Percentiles rank a stretch among this genome's conserved stretches.
phyloP scores from a whole-genome alignment of 2,797 vertebrate species.

The Lepus townsendii region DNA sequence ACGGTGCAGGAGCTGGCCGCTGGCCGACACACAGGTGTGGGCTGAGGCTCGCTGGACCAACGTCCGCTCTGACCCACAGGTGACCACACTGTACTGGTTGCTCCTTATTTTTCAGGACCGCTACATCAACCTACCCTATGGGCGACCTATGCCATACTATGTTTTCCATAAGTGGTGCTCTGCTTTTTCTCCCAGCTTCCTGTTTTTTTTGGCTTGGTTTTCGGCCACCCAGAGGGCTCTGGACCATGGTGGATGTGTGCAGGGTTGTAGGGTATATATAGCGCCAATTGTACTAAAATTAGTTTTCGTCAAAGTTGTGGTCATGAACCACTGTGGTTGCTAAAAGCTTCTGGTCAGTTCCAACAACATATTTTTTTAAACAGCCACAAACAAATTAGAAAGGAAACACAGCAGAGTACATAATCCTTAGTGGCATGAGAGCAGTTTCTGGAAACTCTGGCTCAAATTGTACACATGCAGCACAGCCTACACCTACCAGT shows the following conservation, averaged over 20 bases:
- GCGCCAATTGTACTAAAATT: conserved; percentile 25
- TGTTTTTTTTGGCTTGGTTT: background rate
- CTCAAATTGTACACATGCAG: background rate
- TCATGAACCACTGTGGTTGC: background rate
- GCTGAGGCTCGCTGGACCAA: background rate
- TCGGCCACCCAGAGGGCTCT: background rate
- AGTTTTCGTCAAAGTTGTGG: background rate
- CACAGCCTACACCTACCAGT: background rate
- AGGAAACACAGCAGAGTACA: background rate
- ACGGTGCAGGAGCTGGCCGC: background rate
- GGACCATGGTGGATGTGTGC: background rate
- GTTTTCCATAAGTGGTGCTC: background rate
- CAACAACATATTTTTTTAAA: background rate
- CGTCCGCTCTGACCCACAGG: background rate
- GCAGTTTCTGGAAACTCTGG: background rate
- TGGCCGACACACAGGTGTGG: background rate
- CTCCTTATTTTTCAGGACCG: background rate
- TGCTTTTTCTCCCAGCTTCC: background rate
- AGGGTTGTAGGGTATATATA: background rate
- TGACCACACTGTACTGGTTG: too few species aligned
- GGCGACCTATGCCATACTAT: background rate
- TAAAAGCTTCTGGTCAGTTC: background rate
- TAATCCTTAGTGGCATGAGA: background rate
- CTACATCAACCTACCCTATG: background rate
- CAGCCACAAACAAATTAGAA: background rate